Evolutionary conservation across 2,888 invertebrate genomes (phyloP), one percentile per base, ranked within the genome.

Genomic region (Dynastes tityus): DNA sequence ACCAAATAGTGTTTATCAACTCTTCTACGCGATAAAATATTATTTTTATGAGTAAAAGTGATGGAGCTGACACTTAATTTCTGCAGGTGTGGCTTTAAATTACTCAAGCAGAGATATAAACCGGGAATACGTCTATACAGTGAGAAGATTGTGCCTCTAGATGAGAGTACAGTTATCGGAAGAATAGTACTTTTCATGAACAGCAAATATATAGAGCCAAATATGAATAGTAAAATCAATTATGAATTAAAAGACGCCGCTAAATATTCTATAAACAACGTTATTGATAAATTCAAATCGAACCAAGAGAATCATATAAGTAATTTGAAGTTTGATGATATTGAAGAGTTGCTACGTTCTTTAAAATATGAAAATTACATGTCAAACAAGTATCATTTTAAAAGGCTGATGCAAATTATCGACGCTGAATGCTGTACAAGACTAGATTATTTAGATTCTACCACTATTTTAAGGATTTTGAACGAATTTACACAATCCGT

Each of bases 391-490:
- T 70, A 58, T 9, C 78, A 84, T 78, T 83, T 84, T 58, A 77
- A 82, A 11, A 83, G 79, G 74, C 79, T 86, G 51, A 73, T 87
- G 27, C 81, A 85, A 67, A 65, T 81, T 61, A 79, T 88, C 49
- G 88, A 89, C 81, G 74, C 77, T n/a, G 86, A 87, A 84, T 88
- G 87, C 81, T 85, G 84, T 77, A 78, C 80, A 45, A 83, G 85
- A 80, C 68, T 87, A 61, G 71, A 82, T 8, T 80, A 80, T 5
- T 80, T 88, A 67, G 74, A 82, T 77, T 81, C 80, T 22, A 76
- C 80, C 40, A 84, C 84, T 40, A 84, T 84, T 75, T 84, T 88
- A 67, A 83, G 83, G 75, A 76, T 87, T 27, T 80, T 89, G 73
- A 83, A 85, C 81, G 81, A 82, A 51, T 88, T 84, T 81, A 85